Evolutionary conservation across 2,797 vertebrate species (phyloP), one percentile per base, ranked within the genome.

Genomic region (Alosa sapidissima): DNA sequence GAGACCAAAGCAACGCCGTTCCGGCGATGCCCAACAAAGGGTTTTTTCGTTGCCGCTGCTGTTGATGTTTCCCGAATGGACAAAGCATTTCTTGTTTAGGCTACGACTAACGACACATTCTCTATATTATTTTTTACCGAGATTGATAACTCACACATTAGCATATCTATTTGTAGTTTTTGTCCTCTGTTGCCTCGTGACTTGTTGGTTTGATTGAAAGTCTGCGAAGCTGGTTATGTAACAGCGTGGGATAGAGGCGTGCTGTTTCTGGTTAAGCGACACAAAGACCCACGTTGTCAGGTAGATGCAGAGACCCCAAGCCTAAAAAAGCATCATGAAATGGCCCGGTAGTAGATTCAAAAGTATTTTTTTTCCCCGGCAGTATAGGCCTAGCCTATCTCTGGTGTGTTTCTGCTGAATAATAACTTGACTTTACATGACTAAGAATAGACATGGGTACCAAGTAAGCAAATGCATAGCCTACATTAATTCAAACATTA

Each of bases 211-310:
- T 47, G 72, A 45, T 47, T 36, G 72, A 78, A 78, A 45, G 72
- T 47, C 72, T 47, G 36, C 41, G 72, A 78, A 78, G 36, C 33
- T 5, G 68, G 41, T 78, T 78, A 78, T 78, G 72, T 78, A 78
- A 78, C 72, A 47, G 72, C 16, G 72, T 78, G 14, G 41, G 33
- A 45, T 75, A 45, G 4, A 19, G 72, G 41, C 72, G 36, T 78
- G 41, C 72, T 47, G 72, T 78, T 47, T 78, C 72, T 78, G 21
- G 8, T 65, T 65, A 36, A 33, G 52, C 54, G 51, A 83, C 41
- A 78, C 78, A 36, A 72, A 81, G 89, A 90, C 84, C 90, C 87
- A 85, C 84, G 90, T 89, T 86, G 89, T 89, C 90, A 90, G 84
- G 89, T 85, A 84, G 47, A 92, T 90, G 36, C 21, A 47, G 19